Evolutionary conservation across 2,797 vertebrate species (phyloP), one percentile per base, ranked within the genome.

Genomic region (Linurgus olivaceus): DNA sequence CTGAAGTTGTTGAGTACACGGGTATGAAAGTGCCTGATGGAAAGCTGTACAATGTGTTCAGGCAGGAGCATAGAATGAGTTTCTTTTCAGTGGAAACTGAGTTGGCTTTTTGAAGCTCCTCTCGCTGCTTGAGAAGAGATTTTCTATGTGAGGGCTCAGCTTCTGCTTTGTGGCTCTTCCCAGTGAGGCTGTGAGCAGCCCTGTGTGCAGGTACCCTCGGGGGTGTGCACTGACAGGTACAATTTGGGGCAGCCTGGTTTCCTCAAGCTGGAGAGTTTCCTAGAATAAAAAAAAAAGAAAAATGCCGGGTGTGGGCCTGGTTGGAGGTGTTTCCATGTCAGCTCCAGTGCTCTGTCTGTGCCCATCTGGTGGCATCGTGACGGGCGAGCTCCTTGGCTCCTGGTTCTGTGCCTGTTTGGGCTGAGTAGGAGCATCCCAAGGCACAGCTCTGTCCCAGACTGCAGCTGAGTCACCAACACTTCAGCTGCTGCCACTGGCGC

Each of bases 11-110:
- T 31, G 86, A 85, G 93, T 80, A 44, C 91, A 17, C 72, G 71
- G 85, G 86, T 92, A 79, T 68, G 82, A 93, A 94, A 26, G 47
- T 29, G 75, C 95, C 90, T 71, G 93, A 87, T 88, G 93, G 97
- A 95, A 94, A 85, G 90, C 81, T 48, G 94, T 35, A 74, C 95
- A 15, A 6, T 95, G 91, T 86, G 97, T 88, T 95, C 96, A 65
- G 94, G 95, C 92, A 48, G 62, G 31, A 59, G 76, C 85, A 50
- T 21, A 67, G 94, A 93, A 95, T 47, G 88, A 82, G 62, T 42
- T 33, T 84, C 85, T 88, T 96, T 90, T 55, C 89, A 59, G 63
- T 68, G 72, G 87, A 76, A 90, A 17, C 57, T 7, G 21, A 78
- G 31, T 12, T 37, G 86, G 87, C 52, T 77, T 92, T 95, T 93